Evolutionary conservation across 2,797 vertebrate species (phyloP).

Genomic region (Harpagifer antarcticus): DNA sequence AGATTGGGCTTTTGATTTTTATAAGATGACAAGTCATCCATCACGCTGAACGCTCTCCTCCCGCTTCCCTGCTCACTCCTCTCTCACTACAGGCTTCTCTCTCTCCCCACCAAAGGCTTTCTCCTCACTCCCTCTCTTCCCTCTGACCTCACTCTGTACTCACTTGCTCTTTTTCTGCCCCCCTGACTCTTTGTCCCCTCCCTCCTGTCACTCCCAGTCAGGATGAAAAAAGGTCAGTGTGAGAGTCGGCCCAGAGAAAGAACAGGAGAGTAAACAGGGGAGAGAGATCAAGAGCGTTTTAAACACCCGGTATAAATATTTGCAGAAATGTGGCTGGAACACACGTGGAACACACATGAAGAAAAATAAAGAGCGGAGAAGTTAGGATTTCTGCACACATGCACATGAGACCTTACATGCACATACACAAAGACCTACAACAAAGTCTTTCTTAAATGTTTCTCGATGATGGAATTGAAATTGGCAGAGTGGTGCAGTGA

Average conservation of each 20-base stretch:
- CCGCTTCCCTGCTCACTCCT: slow-evolving; percentile 18
- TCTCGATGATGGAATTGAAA: slow-evolving; percentile 46
- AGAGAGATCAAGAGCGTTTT: slow-evolving; percentile 88
- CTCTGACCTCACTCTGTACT: slow-evolving; percentile 63
- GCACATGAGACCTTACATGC: slow-evolving; percentile 65
- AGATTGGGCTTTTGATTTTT: slow-evolving; percentile 77
- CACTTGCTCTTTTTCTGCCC: slow-evolving; percentile 65
- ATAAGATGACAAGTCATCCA: slow-evolving; percentile 81
- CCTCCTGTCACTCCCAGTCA: slow-evolving; percentile 80
- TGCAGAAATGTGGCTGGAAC: slow-evolving; percentile 86
- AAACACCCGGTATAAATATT: slow-evolving; percentile 89
- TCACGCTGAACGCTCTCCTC: slow-evolving; percentile 56
- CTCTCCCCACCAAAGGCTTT: slow-evolving; percentile 40
- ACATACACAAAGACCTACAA: slow-evolving; percentile 64
- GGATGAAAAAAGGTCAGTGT: slow-evolving; percentile 82
- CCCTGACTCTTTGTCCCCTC: slow-evolving; percentile 58
- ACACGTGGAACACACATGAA: slow-evolving; percentile 88
- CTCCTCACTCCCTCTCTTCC: slow-evolving; percentile 40
- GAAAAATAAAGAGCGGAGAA: slow-evolving; percentile 69
- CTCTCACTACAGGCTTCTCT: slow-evolving; percentile 17
- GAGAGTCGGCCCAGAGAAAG: slow-evolving; percentile 77
- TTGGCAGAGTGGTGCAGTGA: slow-evolving; percentile 46
- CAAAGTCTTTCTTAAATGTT: slow-evolving; percentile 58
- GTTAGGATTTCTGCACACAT: slow-evolving; percentile 63
- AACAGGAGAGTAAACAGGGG: slow-evolving; percentile 87